Evolutionary conservation across 2,113 vertebrate species (phyloP), one percentile per base, ranked within the genome.

Genomic region (Aspidoscelis tigris): DNA sequence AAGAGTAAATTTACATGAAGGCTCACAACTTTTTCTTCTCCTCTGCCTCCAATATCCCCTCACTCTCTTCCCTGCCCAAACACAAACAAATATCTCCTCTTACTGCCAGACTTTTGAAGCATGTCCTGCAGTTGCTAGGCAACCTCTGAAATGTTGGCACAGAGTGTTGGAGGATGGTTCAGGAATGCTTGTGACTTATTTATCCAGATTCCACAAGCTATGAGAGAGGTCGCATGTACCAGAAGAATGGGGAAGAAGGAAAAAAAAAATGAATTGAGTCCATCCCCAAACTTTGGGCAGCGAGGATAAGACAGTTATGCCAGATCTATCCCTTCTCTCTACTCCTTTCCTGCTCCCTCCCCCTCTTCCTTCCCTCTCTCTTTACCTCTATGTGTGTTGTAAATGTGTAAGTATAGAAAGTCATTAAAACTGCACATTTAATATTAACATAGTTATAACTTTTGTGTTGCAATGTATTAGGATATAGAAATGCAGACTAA

Each of bases 41-140:
- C 61, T 80, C 78, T 69, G 44, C 43, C 69, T 80, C 24, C 69
- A 26, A 33, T 26, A 47, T 69, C 18, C 26, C 65, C 65, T 50
- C 47, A 50, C 47, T 50, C 47, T 50, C 47, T 50, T 33, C 39
- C 43, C 26, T 33, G n/a, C 43, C 26, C 53, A 7, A 61, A 24
- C 33, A 10, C 58, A 81, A 81, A 71, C 79, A 81, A 81, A 70
- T n/a, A 70, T 50, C 16, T 70, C 18, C 20, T 69, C 26, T 55
- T 55, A 70, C 24, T 64, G 61, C n/a, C 7, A 64, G 53, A 16
- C 41, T 47, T 61, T n/a, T 53, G 70, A 24, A 61, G 55, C 64
- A n/a, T 64, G 39, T 65, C 55, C 26, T 64, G 26, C 55, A 20
- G 80, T 65, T 82, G 80, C 70, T 82, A 82, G 43, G 80, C 80